Evolutionary conservation across 2,888 invertebrate species (phyloP).

Genomic region (Dryobota labecula): DNA sequence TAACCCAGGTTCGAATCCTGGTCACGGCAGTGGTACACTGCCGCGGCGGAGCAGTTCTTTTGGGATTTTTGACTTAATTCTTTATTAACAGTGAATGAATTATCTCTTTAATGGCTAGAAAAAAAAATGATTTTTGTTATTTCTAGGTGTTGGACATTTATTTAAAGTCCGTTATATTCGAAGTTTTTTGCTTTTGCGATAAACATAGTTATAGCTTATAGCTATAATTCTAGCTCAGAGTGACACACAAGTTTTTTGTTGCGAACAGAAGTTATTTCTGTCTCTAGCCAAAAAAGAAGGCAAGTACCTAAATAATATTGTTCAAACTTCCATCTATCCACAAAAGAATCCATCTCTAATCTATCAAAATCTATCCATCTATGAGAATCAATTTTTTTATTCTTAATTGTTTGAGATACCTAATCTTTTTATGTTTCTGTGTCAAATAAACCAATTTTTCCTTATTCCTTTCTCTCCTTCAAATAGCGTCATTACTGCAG

Average conservation of each 20-base stretch:
- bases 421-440: too few species aligned
- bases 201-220: too few species aligned
- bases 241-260: too few species aligned
- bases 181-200: neutral
- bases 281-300: neutral
- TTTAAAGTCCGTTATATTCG: neutral
- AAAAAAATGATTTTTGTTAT: too few species aligned
- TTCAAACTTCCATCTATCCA: neutral
- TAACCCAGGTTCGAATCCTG: conserved; percentile 94
- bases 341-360: neutral
- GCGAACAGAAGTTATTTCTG: neutral
- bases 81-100: neutral
- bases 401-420: too few species aligned
- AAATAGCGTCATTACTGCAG: neutral
- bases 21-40: conserved; percentile 77
- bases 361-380: too few species aligned
- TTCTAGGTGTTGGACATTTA: neutral
- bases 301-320: neutral
- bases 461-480: too few species aligned
- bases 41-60: conserved; percentile 44
- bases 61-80: neutral
- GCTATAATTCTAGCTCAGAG: neutral
- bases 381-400: too few species aligned
- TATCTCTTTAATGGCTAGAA: too few species aligned
- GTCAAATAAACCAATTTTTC: too few species aligned